phyloP scores from a whole-genome alignment of 2,797 vertebrate species.

The Xiphorhynchus erythropygius region DNA sequence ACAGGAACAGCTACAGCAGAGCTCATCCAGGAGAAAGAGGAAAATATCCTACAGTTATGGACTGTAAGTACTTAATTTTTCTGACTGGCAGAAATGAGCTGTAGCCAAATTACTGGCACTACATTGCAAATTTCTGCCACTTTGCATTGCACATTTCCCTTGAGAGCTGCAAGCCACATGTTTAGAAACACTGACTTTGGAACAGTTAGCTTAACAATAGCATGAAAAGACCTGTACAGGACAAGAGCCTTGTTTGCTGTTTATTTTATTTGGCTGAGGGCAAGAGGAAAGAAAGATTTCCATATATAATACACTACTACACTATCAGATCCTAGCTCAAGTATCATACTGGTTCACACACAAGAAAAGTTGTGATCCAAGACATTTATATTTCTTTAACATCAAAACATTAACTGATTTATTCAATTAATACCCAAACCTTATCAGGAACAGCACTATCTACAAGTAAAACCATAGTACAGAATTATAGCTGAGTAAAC shows the following conservation, averaged over 20 bases:
- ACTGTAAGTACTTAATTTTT: background rate
- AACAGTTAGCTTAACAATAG: background rate
- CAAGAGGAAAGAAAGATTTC: background rate
- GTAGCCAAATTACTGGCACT: background rate
- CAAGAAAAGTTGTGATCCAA: background rate
- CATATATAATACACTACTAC: background rate
- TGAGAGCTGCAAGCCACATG: background rate
- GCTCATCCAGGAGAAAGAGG: background rate
- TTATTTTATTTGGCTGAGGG: background rate
- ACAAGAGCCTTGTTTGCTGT: background rate
- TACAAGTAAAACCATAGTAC: background rate
- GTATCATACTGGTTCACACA: background rate
- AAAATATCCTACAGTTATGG: background rate
- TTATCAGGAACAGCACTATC: background rate
- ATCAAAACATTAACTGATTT: background rate
- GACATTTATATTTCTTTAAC: background rate
- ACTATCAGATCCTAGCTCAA: background rate
- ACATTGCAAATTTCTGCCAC: background rate
- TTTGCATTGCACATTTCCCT: background rate
- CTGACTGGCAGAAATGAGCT: conserved; percentile 4
- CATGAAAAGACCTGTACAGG: background rate
- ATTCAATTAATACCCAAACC: background rate
- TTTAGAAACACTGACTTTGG: background rate
- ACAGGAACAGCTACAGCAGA: background rate
- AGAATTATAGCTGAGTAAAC: background rate